phyloP scores from a whole-genome alignment of 2,113 vertebrate genomes.

The Melanerpes aurifrons region DNA sequence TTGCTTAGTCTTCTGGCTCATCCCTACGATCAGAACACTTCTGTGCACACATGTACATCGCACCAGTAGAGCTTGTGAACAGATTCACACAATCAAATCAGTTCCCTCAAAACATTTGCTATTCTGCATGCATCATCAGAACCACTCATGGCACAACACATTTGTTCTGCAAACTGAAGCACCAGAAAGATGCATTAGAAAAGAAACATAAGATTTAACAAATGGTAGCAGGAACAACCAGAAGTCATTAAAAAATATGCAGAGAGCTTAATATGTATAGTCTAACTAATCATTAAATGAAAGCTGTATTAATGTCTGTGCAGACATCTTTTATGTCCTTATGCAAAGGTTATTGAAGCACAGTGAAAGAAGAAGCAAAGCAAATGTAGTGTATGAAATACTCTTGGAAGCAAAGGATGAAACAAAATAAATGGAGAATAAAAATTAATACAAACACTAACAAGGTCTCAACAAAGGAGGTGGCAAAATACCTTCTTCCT shows the following conservation, averaged over 20 bases:
- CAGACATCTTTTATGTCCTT: not conserved
- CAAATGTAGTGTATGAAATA: not conserved
- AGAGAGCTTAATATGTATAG: not conserved
- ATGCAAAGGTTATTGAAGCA: not conserved
- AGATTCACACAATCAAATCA: not conserved
- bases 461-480: not conserved
- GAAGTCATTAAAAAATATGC: not conserved
- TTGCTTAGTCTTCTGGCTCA: not conserved
- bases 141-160: not conserved
- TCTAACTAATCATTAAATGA: not conserved
- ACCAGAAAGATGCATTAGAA: not conserved
- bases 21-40: not conserved
- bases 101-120: not conserved
- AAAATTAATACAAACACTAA: not conserved
- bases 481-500: not conserved
- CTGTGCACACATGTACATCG: rapidly evolving
- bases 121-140: not conserved
- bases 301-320: not conserved
- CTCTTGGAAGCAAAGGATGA: not conserved
- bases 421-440: not conserved
- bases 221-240: not conserved
- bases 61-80: not conserved
- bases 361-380: not conserved
- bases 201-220: not conserved
- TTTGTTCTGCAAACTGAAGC: not conserved